Evolutionary conservation across 2,797 vertebrate genomes (phyloP).

Genomic region (Delichon dasypus): DNA sequence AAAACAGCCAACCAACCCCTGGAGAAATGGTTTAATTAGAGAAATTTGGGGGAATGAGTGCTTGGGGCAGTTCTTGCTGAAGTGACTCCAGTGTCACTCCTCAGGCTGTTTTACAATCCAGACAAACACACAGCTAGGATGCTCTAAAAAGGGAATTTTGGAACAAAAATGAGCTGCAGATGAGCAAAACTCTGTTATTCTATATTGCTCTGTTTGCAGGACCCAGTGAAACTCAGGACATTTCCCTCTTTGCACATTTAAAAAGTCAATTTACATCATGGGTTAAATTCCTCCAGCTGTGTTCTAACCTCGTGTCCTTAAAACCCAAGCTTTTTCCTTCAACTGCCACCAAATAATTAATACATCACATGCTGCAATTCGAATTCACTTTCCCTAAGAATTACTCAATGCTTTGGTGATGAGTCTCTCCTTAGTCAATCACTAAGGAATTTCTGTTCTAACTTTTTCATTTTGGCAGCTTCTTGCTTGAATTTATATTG

Average conservation of each 20-base stretch:
- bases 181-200: background rate
- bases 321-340: background rate
- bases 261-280: background rate
- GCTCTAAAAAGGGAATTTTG: background rate
- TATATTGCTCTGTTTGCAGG: background rate
- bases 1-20: background rate
- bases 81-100: background rate
- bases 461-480: constrained; percentile 43
- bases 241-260: background rate
- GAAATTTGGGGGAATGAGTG: background rate
- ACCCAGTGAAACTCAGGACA: background rate
- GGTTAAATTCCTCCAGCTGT: constrained; percentile 10
- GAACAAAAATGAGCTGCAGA: background rate
- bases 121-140: background rate
- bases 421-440: constrained; percentile 10
- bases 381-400: constrained; percentile 19
- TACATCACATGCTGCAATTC: background rate
- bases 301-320: background rate
- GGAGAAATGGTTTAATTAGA: background rate
- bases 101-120: background rate
- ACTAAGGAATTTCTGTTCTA: constrained; percentile 38
- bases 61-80: background rate
- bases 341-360: background rate
- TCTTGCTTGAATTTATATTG: background rate
- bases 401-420: constrained; percentile 27